Evolutionary conservation across 2,888 invertebrate species (phyloP).

Genomic region (Melolontha melolontha): DNA sequence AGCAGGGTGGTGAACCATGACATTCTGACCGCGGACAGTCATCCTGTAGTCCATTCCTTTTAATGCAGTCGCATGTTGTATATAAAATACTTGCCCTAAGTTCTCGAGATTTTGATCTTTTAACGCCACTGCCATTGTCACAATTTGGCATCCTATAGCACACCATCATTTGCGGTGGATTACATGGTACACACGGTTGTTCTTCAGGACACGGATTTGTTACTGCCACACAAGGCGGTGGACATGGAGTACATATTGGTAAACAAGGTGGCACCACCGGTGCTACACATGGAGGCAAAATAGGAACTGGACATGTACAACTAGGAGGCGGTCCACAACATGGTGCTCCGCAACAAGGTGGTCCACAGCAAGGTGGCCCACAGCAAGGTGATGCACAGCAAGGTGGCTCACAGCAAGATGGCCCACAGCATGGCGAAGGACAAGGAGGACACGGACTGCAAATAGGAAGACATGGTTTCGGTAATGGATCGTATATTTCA

Average conservation of each 20-base stretch:
- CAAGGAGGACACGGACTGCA: constrained; percentile 64
- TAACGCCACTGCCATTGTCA: constrained; percentile 58
- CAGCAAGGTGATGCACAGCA: constrained; percentile 45
- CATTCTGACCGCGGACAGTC: constrained; percentile 70
- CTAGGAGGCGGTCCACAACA: constrained; percentile 65
- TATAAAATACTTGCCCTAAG: constrained; percentile 70
- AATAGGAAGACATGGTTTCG: constrained; percentile 71
- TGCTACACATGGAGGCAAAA: constrained; percentile 57
- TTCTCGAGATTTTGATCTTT: constrained; percentile 66
- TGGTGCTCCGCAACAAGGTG: constrained; percentile 58
- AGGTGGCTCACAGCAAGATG: constrained; percentile 65
- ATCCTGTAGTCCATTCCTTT: constrained; percentile 72
- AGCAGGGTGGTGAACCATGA: constrained; percentile 68
- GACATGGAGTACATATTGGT: constrained; percentile 63
- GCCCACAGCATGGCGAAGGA: constrained; percentile 57
- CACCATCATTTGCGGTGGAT: constrained; percentile 71
- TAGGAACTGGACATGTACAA: constrained; percentile 58
- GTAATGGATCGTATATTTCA: constrained; percentile 69
- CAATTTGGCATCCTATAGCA: constrained; percentile 65
- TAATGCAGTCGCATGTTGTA: constrained; percentile 71
- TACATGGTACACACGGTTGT: constrained; percentile 71
- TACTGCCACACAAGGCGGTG: constrained; percentile 68
- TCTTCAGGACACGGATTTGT: constrained; percentile 67
- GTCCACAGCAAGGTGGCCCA: constrained; percentile 49
- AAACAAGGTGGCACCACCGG: constrained; percentile 69